Evolutionary conservation across 2,113 vertebrate species (phyloP).

Genomic region (Nyctibius bracteatus): DNA sequence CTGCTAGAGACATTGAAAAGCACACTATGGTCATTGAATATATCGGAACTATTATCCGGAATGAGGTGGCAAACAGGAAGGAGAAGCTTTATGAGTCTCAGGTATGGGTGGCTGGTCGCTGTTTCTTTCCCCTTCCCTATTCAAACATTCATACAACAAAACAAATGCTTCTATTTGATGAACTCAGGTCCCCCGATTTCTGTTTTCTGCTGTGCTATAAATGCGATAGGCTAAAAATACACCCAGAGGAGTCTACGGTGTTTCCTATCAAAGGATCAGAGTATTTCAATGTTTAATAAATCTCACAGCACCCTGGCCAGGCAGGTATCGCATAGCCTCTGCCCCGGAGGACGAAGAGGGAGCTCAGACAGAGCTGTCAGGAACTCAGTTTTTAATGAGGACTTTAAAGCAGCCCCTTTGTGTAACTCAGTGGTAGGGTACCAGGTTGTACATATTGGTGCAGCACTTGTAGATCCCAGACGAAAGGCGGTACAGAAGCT

Average conservation of each 20-base stretch:
- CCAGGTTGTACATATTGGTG: fast-evolving
- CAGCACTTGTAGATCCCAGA: fast-evolving
- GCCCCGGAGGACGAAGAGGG: neutral
- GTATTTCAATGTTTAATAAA: neutral
- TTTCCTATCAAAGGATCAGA: neutral
- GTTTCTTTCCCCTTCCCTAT: neutral
- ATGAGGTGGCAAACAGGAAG: conserved; percentile 94
- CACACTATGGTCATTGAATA: conserved; percentile 99
- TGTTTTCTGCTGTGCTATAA: neutral
- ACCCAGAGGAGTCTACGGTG: neutral
- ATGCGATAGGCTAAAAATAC: neutral
- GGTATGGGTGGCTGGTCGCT: conserved; percentile 58
- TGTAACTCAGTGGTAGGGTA: neutral
- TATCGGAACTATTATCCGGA: conserved; percentile 96
- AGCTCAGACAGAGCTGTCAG: neutral
- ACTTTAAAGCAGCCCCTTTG: neutral
- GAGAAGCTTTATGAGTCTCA: conserved; percentile 96
- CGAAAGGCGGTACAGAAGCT: neutral
- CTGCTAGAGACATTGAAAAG: conserved; percentile 96
- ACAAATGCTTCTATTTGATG: fast-evolving
- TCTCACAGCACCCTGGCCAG: neutral
- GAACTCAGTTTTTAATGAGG: neutral
- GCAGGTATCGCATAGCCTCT: fast-evolving
- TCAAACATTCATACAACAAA: neutral
- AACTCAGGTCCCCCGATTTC: neutral